These are phyloP conservation scores for Cladorhizidae sp. DNA, from an alignment of 37 sponge, comb jelly and placozoan genomes.

Conservation along the genomic window DNA sequence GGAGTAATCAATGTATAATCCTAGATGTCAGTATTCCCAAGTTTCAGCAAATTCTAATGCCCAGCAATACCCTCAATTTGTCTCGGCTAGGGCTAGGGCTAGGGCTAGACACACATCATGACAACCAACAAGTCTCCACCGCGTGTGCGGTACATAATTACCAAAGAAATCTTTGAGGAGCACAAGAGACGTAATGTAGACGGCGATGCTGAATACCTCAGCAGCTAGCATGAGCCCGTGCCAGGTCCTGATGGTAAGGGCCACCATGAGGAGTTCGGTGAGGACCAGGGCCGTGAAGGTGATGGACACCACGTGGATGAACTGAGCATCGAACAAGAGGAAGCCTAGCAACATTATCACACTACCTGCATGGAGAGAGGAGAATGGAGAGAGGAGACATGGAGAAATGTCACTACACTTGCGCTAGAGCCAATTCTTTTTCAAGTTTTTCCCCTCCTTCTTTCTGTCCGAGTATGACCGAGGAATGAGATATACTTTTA, in stretches of 20 bases:
- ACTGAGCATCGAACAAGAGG: slow-evolving; percentile 75
- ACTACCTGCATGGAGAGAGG: slow-evolving; percentile 57
- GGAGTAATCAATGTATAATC: background rate
- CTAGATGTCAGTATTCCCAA: background rate
- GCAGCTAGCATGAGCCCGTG: slow-evolving; percentile 90
- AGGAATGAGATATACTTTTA: no score
- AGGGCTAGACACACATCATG: no score
- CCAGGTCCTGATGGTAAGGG: slow-evolving; percentile 91
- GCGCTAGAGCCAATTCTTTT: no score
- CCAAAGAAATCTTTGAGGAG: slow-evolving; percentile 89
- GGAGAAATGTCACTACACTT: no score
- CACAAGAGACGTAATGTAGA: slow-evolving; percentile 79
- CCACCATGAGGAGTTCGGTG: slow-evolving; percentile 95
- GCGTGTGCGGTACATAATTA: no score
- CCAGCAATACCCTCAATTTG: no score
- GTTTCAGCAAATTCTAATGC: no score
- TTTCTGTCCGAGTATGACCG: no score
- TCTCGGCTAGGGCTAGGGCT: no score
- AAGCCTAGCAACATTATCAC: slow-evolving; percentile 83
- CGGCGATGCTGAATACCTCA: slow-evolving; percentile 66
- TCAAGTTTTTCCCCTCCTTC: no score
- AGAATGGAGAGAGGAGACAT: no score
- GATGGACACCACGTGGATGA: slow-evolving; percentile 91
- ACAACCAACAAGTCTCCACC: no score
- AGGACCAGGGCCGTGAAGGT: slow-evolving; percentile 93